These are phyloP conservation scores for Idaea biselata DNA, from an alignment of 2,888 invertebrate genomes.

Conservation along the genomic window DNA sequence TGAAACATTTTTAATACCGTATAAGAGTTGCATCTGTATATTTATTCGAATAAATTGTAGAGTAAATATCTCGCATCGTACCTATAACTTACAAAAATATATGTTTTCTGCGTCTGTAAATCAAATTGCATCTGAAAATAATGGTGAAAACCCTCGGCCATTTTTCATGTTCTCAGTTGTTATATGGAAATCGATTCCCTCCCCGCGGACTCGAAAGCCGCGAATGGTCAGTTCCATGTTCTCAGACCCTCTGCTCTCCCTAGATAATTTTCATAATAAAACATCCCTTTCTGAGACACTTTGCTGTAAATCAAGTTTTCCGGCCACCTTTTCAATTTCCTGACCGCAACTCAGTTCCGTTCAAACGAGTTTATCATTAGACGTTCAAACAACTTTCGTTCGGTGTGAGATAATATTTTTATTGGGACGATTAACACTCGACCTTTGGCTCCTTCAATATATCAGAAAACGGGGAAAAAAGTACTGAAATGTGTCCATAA, in stretches of 20 bases:
- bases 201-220: conserved; percentile 30
- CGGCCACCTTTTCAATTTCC: conserved; percentile 72
- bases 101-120: background rate
- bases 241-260: conserved; percentile 42
- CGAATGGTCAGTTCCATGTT: conserved; percentile 42
- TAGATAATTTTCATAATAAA: conserved; percentile 73
- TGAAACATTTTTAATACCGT: background rate
- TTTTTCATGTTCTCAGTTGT: conserved; percentile 1
- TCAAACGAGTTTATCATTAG: conserved; percentile 65
- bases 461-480: background rate
- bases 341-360: conserved; percentile 66
- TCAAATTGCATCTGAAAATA: conserved; percentile 1
- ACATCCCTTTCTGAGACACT: conserved; percentile 69
- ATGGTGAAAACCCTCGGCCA: background rate
- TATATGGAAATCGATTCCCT: conserved; percentile 32
- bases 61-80: background rate
- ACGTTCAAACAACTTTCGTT: conserved; percentile 49
- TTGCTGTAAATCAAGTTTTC: conserved; percentile 73
- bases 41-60: background rate
- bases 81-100: background rate
- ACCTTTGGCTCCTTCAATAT: conserved; percentile 10
- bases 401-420: conserved; percentile 46
- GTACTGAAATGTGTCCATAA: background rate
- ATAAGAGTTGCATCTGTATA: background rate
- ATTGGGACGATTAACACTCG: conserved; percentile 40